These are phyloP conservation scores for Hippasteria phrygiana DNA, from an alignment of 53 echinoderm and acorn worm genomes.

Conservation along the genomic window DNA sequence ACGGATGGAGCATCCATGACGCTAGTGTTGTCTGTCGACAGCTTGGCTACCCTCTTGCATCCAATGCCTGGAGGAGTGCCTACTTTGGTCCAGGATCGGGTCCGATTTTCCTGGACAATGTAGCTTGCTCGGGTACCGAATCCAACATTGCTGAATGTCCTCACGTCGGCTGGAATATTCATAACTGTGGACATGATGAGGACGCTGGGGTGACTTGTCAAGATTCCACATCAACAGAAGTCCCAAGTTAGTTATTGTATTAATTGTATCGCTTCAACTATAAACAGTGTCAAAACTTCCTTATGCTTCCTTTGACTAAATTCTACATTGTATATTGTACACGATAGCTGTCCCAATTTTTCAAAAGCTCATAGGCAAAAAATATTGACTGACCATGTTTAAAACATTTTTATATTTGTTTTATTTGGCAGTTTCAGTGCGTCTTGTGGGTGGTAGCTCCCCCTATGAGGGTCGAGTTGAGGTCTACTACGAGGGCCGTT, in stretches of 20 bases:
- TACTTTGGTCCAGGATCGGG: neutral
- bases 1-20: conserved; percentile 1
- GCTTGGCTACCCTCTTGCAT: neutral
- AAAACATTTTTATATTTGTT: no score
- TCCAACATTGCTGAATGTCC: neutral
- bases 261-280: no score
- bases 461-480: no score
- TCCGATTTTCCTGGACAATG: neutral
- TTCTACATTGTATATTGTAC: no score
- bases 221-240: neutral
- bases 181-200: neutral
- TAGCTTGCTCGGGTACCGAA: neutral
- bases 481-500: no score
- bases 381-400: no score
- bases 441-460: no score
- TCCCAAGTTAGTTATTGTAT: no score
- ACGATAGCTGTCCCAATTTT: no score
- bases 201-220: conserved; percentile 18
- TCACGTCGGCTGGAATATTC: neutral
- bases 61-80: neutral
- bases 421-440: no score
- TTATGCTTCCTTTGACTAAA: neutral
- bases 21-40: conserved; percentile 18
- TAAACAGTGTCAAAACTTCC: neutral
- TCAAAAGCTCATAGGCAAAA: no score